Evolutionary conservation across 2,113 vertebrate genomes (phyloP).

Genomic region (Microtus montanus): DNA sequence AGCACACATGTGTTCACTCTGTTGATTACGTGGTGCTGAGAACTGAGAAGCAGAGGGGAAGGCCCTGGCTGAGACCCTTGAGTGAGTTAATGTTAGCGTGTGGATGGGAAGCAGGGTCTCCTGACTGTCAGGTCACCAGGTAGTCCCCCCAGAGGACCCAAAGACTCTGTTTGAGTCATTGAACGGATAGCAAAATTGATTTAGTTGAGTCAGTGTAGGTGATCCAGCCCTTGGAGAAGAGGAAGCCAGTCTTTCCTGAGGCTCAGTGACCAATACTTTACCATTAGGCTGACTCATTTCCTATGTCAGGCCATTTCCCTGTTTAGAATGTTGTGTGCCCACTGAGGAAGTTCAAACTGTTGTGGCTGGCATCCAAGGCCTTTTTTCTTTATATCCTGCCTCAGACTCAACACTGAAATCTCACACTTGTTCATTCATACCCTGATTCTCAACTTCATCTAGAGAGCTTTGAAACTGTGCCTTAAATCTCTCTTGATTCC

Average conservation of each 20-base stretch:
- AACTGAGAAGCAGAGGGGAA: neutral
- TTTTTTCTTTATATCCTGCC: slow-evolving; percentile 22
- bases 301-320: slow-evolving; percentile 26
- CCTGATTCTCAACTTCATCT: neutral
- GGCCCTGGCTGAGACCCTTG: neutral
- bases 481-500: neutral
- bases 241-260: slow-evolving; percentile 30
- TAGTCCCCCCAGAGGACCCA: neutral
- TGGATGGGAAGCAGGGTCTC: neutral
- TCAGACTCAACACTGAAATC: neutral
- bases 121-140: neutral
- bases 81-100: neutral
- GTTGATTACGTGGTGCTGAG: neutral
- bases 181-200: neutral
- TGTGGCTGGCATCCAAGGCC: neutral
- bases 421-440: neutral
- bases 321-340: slow-evolving; percentile 31
- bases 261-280: neutral
- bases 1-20: neutral
- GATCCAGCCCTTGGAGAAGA: slow-evolving; percentile 21
- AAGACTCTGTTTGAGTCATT: neutral
- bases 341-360: slow-evolving; percentile 40
- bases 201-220: slow-evolving; percentile 10
- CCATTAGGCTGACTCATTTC: slow-evolving; percentile 62
- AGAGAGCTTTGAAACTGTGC: neutral